These are phyloP conservation scores for Campoplex nolae DNA, from an alignment of 2,888 invertebrate genomes.

Conservation along the genomic window DNA sequence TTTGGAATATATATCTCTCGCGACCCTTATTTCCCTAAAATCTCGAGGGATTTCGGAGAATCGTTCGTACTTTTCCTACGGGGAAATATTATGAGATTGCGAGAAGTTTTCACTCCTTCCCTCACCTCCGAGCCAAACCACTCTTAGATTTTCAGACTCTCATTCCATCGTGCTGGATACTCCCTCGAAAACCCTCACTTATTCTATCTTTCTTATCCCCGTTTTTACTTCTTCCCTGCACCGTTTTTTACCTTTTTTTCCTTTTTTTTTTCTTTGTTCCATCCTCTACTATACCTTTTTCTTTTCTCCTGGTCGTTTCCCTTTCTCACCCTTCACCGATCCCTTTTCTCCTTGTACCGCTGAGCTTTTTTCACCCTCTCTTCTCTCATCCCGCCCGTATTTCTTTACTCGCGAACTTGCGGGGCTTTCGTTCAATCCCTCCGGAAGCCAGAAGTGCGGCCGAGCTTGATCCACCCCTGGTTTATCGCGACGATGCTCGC, in stretches of 20 bases:
- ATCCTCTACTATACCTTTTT: conserved; percentile 53
- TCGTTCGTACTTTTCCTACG: conserved; percentile 76
- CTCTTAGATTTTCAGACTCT: conserved; percentile 37
- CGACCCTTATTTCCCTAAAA: conserved; percentile 80
- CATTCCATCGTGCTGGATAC: conserved; percentile 26
- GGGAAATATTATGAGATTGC: conserved; percentile 80
- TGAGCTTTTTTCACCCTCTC: conserved; percentile 32
- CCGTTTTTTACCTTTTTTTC: background rate
- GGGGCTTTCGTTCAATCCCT: conserved; percentile 31
- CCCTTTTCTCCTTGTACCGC: conserved; percentile 24
- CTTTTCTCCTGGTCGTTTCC: conserved; percentile 48
- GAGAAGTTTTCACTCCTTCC: conserved; percentile 71
- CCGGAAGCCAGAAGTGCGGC: conserved; percentile 35
- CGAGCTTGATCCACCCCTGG: conserved; percentile 61
- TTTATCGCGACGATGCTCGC: conserved; percentile 69
- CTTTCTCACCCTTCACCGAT: conserved; percentile 64
- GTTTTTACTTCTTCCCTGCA: conserved; percentile 29
- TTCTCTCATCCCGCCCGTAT: conserved; percentile 33
- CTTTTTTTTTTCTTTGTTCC: conserved; percentile 30
- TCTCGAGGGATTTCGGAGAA: conserved; percentile 78
- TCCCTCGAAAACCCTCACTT: conserved; percentile 54
- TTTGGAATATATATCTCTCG: conserved; percentile 50
- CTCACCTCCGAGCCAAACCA: conserved; percentile 28
- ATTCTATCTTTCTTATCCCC: conserved; percentile 40
- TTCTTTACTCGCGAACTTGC: conserved; percentile 46